phyloP scores from a whole-genome alignment of 2,797 vertebrate genomes.

The Eptatretus atami region DNA sequence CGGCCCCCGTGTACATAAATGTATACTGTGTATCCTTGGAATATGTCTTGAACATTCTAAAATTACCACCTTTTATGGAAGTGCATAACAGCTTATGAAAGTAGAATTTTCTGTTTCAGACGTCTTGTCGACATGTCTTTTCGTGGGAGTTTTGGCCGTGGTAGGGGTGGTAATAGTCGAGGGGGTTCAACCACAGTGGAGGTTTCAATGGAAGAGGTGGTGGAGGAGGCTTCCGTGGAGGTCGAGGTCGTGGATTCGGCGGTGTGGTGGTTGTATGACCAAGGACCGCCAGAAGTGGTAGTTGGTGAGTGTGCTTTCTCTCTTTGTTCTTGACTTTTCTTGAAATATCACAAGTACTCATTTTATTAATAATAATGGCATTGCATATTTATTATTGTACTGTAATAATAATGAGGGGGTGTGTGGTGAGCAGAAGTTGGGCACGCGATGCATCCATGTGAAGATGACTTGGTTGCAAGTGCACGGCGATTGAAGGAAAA shows the following conservation, averaged over 20 bases:
- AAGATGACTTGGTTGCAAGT: conserved; percentile 86
- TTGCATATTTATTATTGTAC: background rate
- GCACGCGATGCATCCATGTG: conserved; percentile 79
- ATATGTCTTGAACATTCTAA: no score
- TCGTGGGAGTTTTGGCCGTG: conserved; percentile 6
- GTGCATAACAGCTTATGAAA: no score
- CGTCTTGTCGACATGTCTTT: no score
- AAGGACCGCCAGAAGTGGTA: conserved; percentile 60
- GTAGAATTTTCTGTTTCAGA: no score
- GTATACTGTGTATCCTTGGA: no score
- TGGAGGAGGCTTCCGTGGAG: conserved; percentile 21
- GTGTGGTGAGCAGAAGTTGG: conserved; percentile 29
- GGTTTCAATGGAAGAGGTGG: conserved; percentile 15
- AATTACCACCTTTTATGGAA: no score
- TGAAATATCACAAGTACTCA: no score
- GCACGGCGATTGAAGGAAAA: conserved; percentile 61
- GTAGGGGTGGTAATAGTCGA: conserved; percentile 24
- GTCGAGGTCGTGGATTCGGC: conserved; percentile 30
- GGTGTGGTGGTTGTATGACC: conserved; percentile 38
- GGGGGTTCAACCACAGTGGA: conserved; percentile 18
- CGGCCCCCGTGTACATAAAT: no score
- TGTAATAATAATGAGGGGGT: conserved; percentile 3
- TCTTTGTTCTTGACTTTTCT: no score
- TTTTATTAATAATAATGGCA: no score
- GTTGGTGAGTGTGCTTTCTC: conserved; percentile 27